Evolutionary conservation across 2,888 invertebrate genomes (phyloP).

Genomic region (Trichogramma dendrolimi): DNA sequence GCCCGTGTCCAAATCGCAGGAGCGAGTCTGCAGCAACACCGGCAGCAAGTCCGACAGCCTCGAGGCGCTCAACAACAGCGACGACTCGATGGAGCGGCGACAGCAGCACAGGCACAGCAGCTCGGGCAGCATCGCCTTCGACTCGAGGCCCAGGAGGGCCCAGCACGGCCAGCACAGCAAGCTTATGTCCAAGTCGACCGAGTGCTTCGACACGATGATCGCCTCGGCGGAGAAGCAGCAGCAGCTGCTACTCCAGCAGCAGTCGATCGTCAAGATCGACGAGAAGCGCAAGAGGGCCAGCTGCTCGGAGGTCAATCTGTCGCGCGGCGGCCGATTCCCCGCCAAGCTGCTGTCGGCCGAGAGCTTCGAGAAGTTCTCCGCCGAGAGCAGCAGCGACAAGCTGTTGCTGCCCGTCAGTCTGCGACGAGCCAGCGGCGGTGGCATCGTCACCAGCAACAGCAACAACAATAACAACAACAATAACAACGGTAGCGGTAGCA

Average conservation of each 20-base stretch:
- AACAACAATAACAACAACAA: conserved; percentile 7
- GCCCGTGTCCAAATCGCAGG: conserved; percentile 41
- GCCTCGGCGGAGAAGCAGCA: conserved; percentile 26
- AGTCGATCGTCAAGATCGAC: conserved; percentile 20
- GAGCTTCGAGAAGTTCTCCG: conserved; percentile 39
- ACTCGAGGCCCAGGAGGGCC: background rate
- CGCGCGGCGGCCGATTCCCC: conserved; percentile 28
- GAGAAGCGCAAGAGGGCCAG: conserved; percentile 44
- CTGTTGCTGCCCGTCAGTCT: conserved; percentile 43
- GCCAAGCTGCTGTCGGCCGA: conserved; percentile 38
- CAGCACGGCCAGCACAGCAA: conserved; percentile 24
- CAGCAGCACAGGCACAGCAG: conserved; percentile 34
- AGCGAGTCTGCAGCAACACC: conserved; percentile 38
- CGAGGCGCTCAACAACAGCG: conserved; percentile 38
- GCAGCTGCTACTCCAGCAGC: conserved; percentile 9
- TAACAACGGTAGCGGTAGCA: conserved; percentile 30
- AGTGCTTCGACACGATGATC: conserved; percentile 39
- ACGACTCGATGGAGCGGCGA: conserved; percentile 35
- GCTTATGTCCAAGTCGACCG: conserved; percentile 47
- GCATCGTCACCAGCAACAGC: conserved; percentile 24
- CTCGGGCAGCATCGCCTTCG: conserved; percentile 15
- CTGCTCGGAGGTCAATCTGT: conserved; percentile 43
- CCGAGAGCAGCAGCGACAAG: conserved; percentile 26
- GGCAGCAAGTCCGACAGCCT: conserved; percentile 42
- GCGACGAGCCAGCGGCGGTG: conserved; percentile 34